Percentiles rank a stretch among this genome's conserved stretches.
Conservation (phyloP, 2,113 vertebrate genomes). For the Steatornis caripensis region DNA sequence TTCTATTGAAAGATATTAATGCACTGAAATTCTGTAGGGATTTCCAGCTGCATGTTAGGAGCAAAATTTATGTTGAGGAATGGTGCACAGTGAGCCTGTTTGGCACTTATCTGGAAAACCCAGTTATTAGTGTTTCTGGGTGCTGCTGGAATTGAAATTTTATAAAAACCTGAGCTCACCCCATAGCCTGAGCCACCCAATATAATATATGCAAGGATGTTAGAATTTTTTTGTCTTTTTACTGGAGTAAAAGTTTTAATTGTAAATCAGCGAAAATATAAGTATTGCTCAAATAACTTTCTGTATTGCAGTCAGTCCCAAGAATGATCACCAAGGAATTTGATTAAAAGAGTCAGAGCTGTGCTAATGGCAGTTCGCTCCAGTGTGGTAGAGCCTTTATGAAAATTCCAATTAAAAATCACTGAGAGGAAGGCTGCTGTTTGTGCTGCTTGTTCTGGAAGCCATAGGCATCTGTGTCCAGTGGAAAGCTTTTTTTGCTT, state of each 20-base stretch:
- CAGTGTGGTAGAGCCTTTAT: neutral
- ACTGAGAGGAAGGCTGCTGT: neutral
- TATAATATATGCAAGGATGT: neutral
- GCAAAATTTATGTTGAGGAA: neutral
- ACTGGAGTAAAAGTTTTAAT: neutral
- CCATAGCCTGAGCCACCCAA: neutral
- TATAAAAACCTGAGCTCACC: neutral
- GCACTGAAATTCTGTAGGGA: neutral
- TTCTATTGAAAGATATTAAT: neutral
- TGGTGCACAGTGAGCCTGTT: neutral
- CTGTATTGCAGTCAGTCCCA: neutral
- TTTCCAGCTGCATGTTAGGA: neutral
- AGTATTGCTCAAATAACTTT: neutral
- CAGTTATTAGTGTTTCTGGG: neutral
- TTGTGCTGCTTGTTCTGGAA: neutral
- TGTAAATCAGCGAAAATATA: neutral
- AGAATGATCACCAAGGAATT: neutral
- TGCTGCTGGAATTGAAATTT: neutral
- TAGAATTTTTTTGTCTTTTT: neutral
- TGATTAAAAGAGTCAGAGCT: neutral
- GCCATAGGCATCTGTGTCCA: neutral
- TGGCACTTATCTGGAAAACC: neutral
- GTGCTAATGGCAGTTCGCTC: neutral
- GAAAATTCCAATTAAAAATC: constrained; percentile 40
- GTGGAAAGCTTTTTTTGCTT: neutral